Percentiles rank a stretch among this genome's conserved stretches.
These are phyloP conservation scores for Campoplex capitator DNA, from an alignment of 2,888 invertebrate species.

Conservation along the genomic window DNA sequence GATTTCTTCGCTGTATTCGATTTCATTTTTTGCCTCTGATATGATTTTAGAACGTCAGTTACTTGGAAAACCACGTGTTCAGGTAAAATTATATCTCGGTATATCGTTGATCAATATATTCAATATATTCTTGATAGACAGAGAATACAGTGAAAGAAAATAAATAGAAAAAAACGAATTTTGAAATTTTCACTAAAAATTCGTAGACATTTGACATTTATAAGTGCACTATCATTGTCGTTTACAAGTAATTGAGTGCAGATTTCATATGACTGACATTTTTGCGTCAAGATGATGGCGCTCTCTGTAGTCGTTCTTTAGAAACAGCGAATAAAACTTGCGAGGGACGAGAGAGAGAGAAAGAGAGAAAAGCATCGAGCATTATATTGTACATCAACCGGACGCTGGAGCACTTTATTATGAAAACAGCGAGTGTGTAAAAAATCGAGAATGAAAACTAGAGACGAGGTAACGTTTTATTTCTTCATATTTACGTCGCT, in stretches of 20 bases:
- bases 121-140: neutral
- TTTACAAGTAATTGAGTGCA: neutral
- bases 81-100: no score
- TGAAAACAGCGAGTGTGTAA: conserved; percentile 15
- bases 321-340: conserved; percentile 26
- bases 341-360: neutral
- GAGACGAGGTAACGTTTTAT: no score
- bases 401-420: conserved; percentile 5
- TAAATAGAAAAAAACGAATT: neutral
- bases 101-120: neutral
- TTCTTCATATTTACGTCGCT: neutral
- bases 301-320: conserved; percentile 42
- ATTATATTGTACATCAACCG: conserved; percentile 35
- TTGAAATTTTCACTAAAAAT: neutral
- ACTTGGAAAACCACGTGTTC: neutral
- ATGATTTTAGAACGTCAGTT: neutral
- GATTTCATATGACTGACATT: neutral
- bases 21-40: neutral
- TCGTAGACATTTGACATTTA: neutral
- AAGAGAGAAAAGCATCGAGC: conserved; percentile 3
- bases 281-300: conserved; percentile 10
- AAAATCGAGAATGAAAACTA: conserved; percentile 9
- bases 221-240: neutral
- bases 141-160: neutral
- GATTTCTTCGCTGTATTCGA: neutral